These are phyloP conservation scores for Agonopterix heracliana DNA, from an alignment of 2,888 invertebrate species.

Conservation along the genomic window DNA sequence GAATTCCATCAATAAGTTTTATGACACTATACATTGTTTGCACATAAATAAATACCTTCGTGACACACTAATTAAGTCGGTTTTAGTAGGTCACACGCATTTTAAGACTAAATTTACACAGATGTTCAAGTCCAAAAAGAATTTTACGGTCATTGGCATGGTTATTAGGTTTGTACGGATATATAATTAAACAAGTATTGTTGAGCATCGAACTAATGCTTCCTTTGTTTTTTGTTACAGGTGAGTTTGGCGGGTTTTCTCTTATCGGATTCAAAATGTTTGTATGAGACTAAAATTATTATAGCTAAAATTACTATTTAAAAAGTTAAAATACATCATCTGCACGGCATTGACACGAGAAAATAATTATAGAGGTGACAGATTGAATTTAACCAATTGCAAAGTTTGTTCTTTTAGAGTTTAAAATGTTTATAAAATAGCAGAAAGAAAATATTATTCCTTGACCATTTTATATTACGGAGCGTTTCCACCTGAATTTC, in stretches of 20 bases:
- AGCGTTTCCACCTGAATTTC: background rate
- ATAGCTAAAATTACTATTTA: too few relatives aligned
- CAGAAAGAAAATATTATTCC: too few relatives aligned
- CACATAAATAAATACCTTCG: background rate
- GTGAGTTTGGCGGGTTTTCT: constrained; percentile 40
- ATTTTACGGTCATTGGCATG: constrained; percentile 42
- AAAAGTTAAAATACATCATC: too few relatives aligned
- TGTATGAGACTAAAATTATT: too few relatives aligned
- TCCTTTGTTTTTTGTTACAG: constrained; percentile 49
- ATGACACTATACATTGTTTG: background rate
- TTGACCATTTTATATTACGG: too few relatives aligned
- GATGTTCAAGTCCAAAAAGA: constrained; percentile 34
- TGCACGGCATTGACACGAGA: too few relatives aligned
- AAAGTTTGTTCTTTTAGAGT: too few relatives aligned
- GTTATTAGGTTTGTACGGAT: constrained; percentile 32
- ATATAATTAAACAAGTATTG: constrained; percentile 20
- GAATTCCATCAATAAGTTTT: background rate
- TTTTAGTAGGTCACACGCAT: constrained; percentile 36
- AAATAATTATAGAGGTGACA: too few relatives aligned
- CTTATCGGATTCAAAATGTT: too few relatives aligned
- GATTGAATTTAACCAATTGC: too few relatives aligned
- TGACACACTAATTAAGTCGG: constrained; percentile 21
- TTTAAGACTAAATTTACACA: constrained; percentile 42
- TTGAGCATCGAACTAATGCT: constrained; percentile 20
- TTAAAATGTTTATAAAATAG: too few relatives aligned